Evolutionary conservation across 2,888 invertebrate species (phyloP), one percentile per base, ranked within the genome.

Genomic region (Drosophila pegasa): DNA sequence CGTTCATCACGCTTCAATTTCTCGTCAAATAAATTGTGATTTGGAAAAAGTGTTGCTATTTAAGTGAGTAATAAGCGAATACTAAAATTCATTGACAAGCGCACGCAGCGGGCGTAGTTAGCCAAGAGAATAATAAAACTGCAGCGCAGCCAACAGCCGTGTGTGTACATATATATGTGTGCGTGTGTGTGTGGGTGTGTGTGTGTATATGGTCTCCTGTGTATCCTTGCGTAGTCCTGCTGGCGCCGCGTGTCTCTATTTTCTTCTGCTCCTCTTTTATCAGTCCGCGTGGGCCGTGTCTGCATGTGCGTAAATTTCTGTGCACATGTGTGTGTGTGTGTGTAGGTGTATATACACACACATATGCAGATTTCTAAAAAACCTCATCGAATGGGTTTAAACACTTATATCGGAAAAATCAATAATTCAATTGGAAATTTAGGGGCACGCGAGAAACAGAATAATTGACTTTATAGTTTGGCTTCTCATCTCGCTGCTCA

Each of bases 161-260:
- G 58, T 51, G 51, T 52, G 45, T 58, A 58, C 60, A 48, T 45
- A 43, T 38, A 45, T 20, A 25, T 27, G 73, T 47, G 65, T 50
- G 55, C 56, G 57, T 50, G 35, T 33, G 55, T 73, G 29, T n/a
- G 50, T 29, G 33, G 38, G n/a, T 47, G 65, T 50, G 55, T 60
- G 57, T 50, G 35, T 33, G 55, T 73, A 33, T n/a, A 54, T 29
- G 33, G 38, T 22, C 51, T 33, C 29, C 50, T 89, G 73, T 80
- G 85, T 83, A 83, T 83, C 83, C 83, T 88, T 67, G 66, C 57
- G 62, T 61, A 88, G 89, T 89, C 85, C 88, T 85, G 63, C 74
- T 88, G 85, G 89, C 85, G 85, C 85, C 85, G 89, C 85, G 87
- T 89, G 89, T 82, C 82, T 71, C 9, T 75, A 20, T 75, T 78